These are phyloP conservation scores for Ips nitidus DNA, from an alignment of 1,140 invertebrate species.

Conservation along the genomic window DNA sequence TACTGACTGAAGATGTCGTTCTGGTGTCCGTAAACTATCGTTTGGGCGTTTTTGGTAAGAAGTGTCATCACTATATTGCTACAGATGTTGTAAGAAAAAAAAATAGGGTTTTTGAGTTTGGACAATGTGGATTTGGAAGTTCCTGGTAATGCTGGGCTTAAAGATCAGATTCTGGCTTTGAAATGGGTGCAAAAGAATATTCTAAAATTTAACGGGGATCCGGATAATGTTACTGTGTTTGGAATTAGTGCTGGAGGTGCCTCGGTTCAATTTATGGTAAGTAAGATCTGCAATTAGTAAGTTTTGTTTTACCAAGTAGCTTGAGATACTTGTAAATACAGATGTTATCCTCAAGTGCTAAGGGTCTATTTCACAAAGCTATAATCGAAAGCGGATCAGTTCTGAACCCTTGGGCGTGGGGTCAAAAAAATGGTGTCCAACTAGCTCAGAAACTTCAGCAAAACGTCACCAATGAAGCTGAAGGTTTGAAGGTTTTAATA, in stretches of 20 bases:
- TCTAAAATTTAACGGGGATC: slow-evolving; percentile 60
- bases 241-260: slow-evolving; percentile 62
- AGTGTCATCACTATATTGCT: neutral
- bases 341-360: slow-evolving; percentile 58
- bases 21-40: slow-evolving; percentile 56
- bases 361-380: slow-evolving; percentile 62
- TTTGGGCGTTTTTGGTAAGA: slow-evolving; percentile 53
- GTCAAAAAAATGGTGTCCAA: slow-evolving; percentile 47
- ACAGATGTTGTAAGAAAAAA: neutral
- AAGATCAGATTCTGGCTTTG: slow-evolving; percentile 62
- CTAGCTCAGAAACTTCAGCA: slow-evolving; percentile 45
- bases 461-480: slow-evolving; percentile 23
- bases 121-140: slow-evolving; percentile 47
- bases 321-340: too few relatives aligned
- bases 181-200: slow-evolving; percentile 66
- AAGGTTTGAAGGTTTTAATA: slow-evolving; percentile 52
- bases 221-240: slow-evolving; percentile 62
- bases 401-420: slow-evolving; percentile 55
- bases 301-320: too few relatives aligned
- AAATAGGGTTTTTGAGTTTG: slow-evolving; percentile 57
- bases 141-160: slow-evolving; percentile 64
- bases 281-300: neutral
- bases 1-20: slow-evolving; percentile 60
- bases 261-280: slow-evolving; percentile 50
- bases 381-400: slow-evolving; percentile 65